phyloP scores from a whole-genome alignment of 2,113 vertebrate genomes.

The Gavia stellata region DNA sequence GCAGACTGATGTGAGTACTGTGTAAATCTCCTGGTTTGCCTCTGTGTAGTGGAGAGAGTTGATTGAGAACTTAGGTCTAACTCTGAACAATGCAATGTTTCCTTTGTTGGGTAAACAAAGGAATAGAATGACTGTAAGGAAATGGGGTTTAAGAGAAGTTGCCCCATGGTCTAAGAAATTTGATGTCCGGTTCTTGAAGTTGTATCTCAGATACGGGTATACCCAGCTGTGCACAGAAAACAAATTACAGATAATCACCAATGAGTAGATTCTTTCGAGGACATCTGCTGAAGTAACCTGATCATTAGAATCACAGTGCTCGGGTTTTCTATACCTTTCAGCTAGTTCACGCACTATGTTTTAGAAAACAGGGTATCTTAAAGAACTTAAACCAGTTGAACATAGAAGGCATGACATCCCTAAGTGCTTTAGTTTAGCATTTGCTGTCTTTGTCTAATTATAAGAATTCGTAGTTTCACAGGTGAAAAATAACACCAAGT shows the following conservation, averaged over 20 bases:
- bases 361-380: neutral
- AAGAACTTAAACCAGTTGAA: neutral
- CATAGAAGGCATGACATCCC: neutral
- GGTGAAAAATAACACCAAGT: neutral
- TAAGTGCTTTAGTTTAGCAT: neutral
- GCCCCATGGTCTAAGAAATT: neutral
- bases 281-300: neutral
- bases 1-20: constrained; percentile 90
- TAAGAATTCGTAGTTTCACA: neutral
- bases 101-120: neutral
- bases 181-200: neutral
- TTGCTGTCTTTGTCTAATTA: neutral
- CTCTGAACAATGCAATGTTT: neutral
- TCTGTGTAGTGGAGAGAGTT: neutral
- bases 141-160: neutral
- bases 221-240: neutral
- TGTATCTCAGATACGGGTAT: neutral
- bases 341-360: neutral
- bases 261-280: neutral
- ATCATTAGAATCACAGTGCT: neutral
- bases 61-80: neutral
- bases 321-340: neutral
- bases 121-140: neutral
- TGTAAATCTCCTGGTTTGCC: neutral
- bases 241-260: neutral